Percentiles rank a stretch among this genome's conserved stretches.
These are phyloP conservation scores for Rhynchotus rufescens DNA, from an alignment of 2,797 vertebrate genomes.

Conservation along the genomic window DNA sequence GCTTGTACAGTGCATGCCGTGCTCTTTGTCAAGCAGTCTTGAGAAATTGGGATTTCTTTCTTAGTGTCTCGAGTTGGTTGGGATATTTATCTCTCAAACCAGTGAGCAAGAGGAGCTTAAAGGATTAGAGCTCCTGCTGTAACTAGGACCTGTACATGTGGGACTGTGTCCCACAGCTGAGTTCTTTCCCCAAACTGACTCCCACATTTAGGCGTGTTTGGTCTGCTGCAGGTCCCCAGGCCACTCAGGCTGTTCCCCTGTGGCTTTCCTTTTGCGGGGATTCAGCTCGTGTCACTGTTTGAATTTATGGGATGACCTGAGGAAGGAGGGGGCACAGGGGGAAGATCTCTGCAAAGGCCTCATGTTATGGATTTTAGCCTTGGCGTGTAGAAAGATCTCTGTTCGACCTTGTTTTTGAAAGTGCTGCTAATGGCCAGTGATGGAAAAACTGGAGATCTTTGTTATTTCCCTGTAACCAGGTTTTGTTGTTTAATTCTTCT, in stretches of 20 bases:
- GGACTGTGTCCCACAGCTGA: fast-evolving
- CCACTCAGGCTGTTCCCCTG: background rate
- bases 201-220: fast-evolving
- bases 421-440: background rate
- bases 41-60: background rate
- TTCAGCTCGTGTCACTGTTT: background rate
- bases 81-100: background rate
- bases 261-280: fast-evolving
- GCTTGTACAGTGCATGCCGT: slow-evolving; percentile 10
- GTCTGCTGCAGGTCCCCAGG: fast-evolving
- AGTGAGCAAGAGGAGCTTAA: background rate
- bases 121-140: background rate
- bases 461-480: background rate
- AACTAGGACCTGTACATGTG: fast-evolving
- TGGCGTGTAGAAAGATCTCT: background rate
- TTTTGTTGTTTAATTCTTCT: background rate
- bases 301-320: background rate
- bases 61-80: background rate
- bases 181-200: fast-evolving
- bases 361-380: background rate
- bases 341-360: background rate
- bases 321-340: background rate
- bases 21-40: background rate
- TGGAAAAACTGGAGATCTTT: background rate
- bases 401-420: background rate